Conservation (phyloP, 2,113 vertebrate genomes). For the Chlorodrepanis virens region DNA sequence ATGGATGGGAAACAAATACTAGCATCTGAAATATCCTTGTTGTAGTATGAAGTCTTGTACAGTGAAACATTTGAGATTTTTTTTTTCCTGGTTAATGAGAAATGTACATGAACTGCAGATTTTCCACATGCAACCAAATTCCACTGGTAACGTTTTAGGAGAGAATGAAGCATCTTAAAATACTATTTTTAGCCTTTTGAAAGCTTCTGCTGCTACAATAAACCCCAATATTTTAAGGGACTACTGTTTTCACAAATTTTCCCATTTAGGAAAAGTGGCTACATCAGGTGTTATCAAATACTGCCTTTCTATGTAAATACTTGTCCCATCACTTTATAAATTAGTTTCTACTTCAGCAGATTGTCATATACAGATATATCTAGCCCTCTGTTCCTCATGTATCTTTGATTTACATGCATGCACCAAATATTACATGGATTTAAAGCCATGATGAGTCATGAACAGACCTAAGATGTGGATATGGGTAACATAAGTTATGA, state of each 20-base stretch:
- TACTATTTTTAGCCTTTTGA: background rate
- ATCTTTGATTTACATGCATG: background rate
- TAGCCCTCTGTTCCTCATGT: background rate
- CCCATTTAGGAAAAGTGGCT: background rate
- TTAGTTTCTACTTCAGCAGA: background rate
- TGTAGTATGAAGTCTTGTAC: background rate
- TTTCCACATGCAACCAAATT: background rate
- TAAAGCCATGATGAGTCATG: background rate
- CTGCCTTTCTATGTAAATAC: background rate
- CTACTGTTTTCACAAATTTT: background rate
- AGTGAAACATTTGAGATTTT: background rate
- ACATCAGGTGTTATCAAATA: background rate
- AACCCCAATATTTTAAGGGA: background rate
- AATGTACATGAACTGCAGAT: background rate
- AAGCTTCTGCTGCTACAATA: background rate
- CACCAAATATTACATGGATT: background rate
- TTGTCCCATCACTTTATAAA: background rate
- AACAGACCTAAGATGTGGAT: background rate
- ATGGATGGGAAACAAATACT: background rate
- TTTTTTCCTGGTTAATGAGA: background rate
- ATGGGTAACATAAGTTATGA: background rate
- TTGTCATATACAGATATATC: background rate
- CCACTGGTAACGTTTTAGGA: background rate
- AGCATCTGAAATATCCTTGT: background rate
- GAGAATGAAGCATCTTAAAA: background rate